Percentiles rank a stretch among this genome's conserved stretches.
Conservation (phyloP, 2,888 invertebrate genomes). For the Leptinotarsa tumamoca region DNA sequence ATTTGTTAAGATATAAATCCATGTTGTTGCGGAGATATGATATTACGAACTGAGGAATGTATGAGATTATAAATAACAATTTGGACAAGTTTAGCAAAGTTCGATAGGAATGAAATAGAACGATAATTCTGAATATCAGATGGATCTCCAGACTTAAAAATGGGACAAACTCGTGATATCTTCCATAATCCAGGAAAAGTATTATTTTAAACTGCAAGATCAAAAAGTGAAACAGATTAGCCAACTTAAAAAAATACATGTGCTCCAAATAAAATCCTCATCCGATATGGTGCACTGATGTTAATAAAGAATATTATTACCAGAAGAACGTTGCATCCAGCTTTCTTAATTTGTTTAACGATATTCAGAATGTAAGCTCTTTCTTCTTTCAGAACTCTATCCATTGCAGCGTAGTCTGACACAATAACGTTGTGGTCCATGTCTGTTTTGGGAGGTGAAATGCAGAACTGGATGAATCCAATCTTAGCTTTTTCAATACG, state of each 20-base stretch:
- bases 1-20: no score
- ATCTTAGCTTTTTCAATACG: constrained; percentile 98
- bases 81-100: no score
- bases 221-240: background rate
- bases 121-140: no score
- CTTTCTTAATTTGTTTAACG: constrained; percentile 98
- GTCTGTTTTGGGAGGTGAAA: constrained; percentile 99
- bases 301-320: constrained; percentile 67
- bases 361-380: constrained; percentile 97
- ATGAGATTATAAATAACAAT: no score
- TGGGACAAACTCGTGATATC: no score
- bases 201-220: no score
- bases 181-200: no score
- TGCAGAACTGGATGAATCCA: constrained; percentile 98
- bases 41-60: no score
- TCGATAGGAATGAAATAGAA: no score
- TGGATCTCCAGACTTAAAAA: no score
- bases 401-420: constrained; percentile 99
- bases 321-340: constrained; percentile 96
- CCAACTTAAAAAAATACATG: background rate
- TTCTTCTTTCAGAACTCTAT: constrained; percentile 97
- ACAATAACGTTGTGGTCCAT: constrained; percentile 97
- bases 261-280: no score
- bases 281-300: background rate
- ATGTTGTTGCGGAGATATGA: no score